phyloP scores from a whole-genome alignment of 2,113 vertebrate species.

The Chaetodon trifascialis region DNA sequence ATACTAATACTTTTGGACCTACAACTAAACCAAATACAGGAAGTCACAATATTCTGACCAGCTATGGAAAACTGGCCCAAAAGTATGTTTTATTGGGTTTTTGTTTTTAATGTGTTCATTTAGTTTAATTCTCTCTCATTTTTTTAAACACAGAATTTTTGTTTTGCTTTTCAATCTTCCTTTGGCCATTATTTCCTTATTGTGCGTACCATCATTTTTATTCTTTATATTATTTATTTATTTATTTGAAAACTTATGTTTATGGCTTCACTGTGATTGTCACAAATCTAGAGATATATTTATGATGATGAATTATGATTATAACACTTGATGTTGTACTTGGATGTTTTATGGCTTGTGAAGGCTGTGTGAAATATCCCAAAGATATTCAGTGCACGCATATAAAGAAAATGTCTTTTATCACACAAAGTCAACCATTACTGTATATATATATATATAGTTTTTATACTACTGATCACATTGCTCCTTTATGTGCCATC shows the following conservation, averaged over 20 bases:
- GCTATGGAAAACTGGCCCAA: constrained; percentile 45
- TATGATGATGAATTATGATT: constrained; percentile 77
- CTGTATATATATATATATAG: constrained; percentile 54
- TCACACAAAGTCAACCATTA: constrained; percentile 50
- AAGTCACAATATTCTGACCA: constrained; percentile 36
- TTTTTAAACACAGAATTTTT: constrained; percentile 52
- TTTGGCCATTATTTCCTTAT: constrained; percentile 80
- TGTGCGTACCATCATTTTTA: constrained; percentile 82
- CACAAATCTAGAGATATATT: constrained; percentile 82
- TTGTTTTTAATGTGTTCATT: constrained; percentile 42
- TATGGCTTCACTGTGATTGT: constrained; percentile 71
- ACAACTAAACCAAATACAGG: constrained; percentile 78
- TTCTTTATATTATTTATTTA: constrained; percentile 82
- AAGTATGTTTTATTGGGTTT: constrained; percentile 30
- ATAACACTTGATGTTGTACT: constrained; percentile 48
- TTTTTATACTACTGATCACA: constrained; percentile 42
- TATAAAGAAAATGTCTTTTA: constrained; percentile 53
- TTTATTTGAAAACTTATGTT: constrained; percentile 76
- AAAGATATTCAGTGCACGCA: constrained; percentile 64
- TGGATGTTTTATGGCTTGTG: constrained; percentile 42
- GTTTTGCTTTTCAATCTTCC: constrained; percentile 82
- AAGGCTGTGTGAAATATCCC: constrained; percentile 65
- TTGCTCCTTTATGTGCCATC: constrained; percentile 72
- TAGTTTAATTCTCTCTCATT: constrained; percentile 42
- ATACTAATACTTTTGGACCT: constrained; percentile 77